These are phyloP conservation scores for Characodon lateralis DNA, from an alignment of 2,797 vertebrate species.

Conservation along the genomic window DNA sequence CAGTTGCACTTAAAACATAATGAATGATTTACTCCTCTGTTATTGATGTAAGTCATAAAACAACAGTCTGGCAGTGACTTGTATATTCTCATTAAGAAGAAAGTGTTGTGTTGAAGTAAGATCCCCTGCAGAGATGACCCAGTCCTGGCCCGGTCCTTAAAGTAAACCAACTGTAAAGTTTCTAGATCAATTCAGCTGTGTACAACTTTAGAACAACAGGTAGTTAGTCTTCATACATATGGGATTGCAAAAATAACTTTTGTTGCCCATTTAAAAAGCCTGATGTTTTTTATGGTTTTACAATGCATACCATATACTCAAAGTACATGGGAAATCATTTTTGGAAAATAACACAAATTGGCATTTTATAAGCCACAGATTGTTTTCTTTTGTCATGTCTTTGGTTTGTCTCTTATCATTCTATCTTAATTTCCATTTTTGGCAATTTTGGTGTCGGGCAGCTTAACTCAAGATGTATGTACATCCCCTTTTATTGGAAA, in stretches of 20 bases:
- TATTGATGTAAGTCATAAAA: neutral
- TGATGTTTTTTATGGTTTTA: neutral
- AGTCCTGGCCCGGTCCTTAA: neutral
- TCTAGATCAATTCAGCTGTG: neutral
- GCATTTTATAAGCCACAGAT: neutral
- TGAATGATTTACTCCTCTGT: neutral
- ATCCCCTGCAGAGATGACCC: neutral
- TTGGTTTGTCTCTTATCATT: neutral
- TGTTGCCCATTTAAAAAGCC: neutral
- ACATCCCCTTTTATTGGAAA: neutral
- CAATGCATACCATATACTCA: neutral
- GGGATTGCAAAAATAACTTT: neutral
- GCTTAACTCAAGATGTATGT: neutral
- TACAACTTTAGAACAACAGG: neutral
- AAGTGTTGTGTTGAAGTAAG: neutral
- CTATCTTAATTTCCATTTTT: neutral
- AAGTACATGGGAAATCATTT: neutral
- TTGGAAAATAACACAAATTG: neutral
- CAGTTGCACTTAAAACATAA: neutral
- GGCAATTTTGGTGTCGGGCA: neutral
- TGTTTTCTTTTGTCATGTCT: neutral
- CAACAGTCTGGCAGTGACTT: neutral
- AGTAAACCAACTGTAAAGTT: slow-evolving; percentile 6
- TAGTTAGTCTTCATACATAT: neutral
- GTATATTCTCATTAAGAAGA: slow-evolving; percentile 1